Evolutionary conservation across 2,797 vertebrate species (phyloP).

Genomic region (Phyllotis vaccarum): DNA sequence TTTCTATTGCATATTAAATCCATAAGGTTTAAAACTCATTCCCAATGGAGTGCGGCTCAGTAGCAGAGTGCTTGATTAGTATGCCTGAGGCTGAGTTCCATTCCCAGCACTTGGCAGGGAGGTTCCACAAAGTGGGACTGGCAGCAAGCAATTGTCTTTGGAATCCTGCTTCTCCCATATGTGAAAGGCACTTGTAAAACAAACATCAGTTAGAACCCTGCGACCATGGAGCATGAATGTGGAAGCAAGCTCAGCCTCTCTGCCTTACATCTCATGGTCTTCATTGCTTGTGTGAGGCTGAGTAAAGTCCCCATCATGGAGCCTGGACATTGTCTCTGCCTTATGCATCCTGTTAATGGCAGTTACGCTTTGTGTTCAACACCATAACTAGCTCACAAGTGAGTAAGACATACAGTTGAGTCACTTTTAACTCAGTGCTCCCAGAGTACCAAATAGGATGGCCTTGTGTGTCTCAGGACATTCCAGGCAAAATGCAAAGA

Average conservation of each 20-base stretch:
- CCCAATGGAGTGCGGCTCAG: neutral
- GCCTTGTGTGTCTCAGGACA: neutral
- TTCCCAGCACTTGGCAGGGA: too few relatives aligned
- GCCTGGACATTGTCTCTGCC: neutral
- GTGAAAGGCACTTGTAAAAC: neutral
- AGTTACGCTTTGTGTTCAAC: neutral
- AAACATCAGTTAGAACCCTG: neutral
- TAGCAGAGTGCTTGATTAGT: neutral
- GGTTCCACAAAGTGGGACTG: neutral
- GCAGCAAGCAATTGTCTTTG: neutral
- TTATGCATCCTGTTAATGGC: too few relatives aligned
- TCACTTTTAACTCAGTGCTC: too few relatives aligned
- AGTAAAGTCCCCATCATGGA: rapidly evolving
- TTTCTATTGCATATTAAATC: neutral
- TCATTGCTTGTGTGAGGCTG: neutral
- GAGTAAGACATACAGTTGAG: neutral
- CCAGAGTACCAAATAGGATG: neutral
- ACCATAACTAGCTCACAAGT: neutral
- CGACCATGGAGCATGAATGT: too few relatives aligned
- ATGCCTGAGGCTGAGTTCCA: neutral
- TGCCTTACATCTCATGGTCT: neutral
- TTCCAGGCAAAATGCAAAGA: neutral
- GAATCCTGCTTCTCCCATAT: neutral
- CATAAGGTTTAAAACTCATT: neutral
- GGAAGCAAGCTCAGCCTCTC: neutral